Base-by-base conservation (phyloP, 2,888 invertebrate genomes). In the Ypsolopha sequella region DNA sequence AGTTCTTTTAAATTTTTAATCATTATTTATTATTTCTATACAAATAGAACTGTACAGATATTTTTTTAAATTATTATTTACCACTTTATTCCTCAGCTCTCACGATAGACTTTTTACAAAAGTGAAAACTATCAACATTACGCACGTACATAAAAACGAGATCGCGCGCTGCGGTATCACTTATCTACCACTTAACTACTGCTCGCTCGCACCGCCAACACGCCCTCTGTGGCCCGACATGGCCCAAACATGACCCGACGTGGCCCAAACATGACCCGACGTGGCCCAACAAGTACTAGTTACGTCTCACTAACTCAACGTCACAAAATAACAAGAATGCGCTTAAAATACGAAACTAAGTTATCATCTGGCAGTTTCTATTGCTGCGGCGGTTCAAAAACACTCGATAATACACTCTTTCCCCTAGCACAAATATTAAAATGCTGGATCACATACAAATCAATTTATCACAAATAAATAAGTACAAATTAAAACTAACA, bases 1-100 rank as follows among this genome's bases (percentile, higher is more conserved):
- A 79, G 74, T 80, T 70, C 67, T 80, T 79, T 81, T 73, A 69
- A 76, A 71, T 74, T 79, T 87, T 81, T 73, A 85, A 86, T 87
- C 80, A 73, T 88, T 86, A 85, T 87, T 87, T 80, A 84, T 87
- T 87, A 87, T 84, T 87, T 87, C 88, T 88, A 88, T 88, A 88
- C 88, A 87, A 88, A 88, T 87, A 88, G 84, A 84, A 87, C 87
- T 88, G 88, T 88, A 88, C 88, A 88, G 86, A 86, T 85, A 81
- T 73, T 80, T 81, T 78, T 75, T 87, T 87, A 84, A 87, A 84
- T 87, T 85, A 77, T 73, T 72, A 80, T 82, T 84, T 79, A 81
- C 84, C 79, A 79, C 79, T 78, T 57, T 58, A 81, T 73, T 84
- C 81, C 80, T 77, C 75, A 68, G 75, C 75, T 80, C 73, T 76